phyloP scores from a whole-genome alignment of 2,797 vertebrate genomes.

The Microcaecilia unicolor region DNA sequence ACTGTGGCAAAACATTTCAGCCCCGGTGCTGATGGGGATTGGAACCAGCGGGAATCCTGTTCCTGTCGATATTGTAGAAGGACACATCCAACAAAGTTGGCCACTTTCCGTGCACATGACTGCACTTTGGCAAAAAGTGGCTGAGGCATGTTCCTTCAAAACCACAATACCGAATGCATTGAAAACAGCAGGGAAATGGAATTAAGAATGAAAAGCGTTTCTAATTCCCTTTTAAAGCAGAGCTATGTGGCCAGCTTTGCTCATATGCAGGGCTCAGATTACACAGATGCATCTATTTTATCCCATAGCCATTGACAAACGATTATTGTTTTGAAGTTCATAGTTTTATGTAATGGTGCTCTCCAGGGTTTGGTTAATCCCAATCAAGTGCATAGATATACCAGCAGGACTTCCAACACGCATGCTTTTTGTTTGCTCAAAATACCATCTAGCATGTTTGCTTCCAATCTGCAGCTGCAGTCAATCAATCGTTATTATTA shows the following conservation, averaged over 20 bases:
- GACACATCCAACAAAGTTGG: conserved; percentile 39
- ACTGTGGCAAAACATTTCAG: conserved; percentile 23
- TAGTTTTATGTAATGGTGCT: conserved; percentile 32
- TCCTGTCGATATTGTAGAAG: conserved; percentile 25
- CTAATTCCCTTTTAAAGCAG: conserved; percentile 61
- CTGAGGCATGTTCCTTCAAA: conserved; percentile 46
- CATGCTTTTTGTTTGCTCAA: conserved; percentile 15
- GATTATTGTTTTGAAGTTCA: conserved; percentile 48
- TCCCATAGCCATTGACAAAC: conserved; percentile 45
- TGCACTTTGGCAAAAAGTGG: conserved; percentile 46
- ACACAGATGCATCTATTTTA: conserved; percentile 46
- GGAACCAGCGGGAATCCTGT: conserved; percentile 14
- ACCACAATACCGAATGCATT: conserved; percentile 63
- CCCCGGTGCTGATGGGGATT: conserved; percentile 35
- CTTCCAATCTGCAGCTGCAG: conserved; percentile 33
- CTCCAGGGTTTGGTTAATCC: conserved; percentile 25
- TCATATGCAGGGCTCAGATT: conserved; percentile 51
- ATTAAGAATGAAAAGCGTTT: conserved; percentile 68
- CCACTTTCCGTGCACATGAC: conserved; percentile 54
- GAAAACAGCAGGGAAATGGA: conserved; percentile 62
- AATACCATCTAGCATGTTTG: conserved; percentile 24
- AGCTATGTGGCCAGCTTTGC: conserved; percentile 55
- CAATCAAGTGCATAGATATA: conserved; percentile 43
- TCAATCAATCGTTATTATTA: conserved; percentile 27
- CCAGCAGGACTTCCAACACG: background rate